Base-by-base conservation (phyloP, 2,113 vertebrate genomes). In the Erinaceus europaeus region DNA sequence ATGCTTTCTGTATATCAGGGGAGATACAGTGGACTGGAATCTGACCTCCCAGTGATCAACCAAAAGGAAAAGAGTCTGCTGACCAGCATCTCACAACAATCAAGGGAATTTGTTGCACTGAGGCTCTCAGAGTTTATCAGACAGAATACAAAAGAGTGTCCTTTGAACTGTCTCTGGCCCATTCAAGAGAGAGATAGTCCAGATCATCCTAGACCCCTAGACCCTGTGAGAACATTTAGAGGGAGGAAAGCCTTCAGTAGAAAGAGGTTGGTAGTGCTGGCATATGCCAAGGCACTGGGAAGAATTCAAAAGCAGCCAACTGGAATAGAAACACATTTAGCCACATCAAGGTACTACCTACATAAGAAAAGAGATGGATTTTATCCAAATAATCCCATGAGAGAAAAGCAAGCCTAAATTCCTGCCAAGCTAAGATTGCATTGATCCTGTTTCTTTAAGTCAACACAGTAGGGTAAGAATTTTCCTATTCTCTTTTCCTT, bases 21-120 rank as follows among this genome's bases (percentile, higher is more conserved):
- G 44, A n/a, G n/a, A 57, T 53, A 79, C 0, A 18, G 27, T 85
- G 38, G 34, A 40, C 44, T 68, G 67, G 55, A 89, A 67, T 93
- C 77, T 87, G 65, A 90, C 65, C n/a, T 75, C 91, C 55, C 36
- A 48, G n/a, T 34, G 53, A 29, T 92, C 79, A 81, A 82, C 46
- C 53, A 18, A 77, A 71, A 67, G 40, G 32, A 52, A 46, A 77
- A 32, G 71, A 5, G 32, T 27, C 17, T 42, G 34, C 76, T 86
- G 84, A 21, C 61, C 46, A 69, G 46, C 23, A 50, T 76, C 86
- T 88, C 73, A n/a, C 53, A 64, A 52, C 23, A 15, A n/a, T 9
- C 25, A 64, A 74, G 6, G 61, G 52, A 83, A 27, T 20, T 74
- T 50, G 25, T 40, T 84, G 21, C 50, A 46, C 4, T 5, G 57